phyloP scores from a whole-genome alignment of 1,140 invertebrate genomes.

The Caenorhabditis remanei region DNA sequence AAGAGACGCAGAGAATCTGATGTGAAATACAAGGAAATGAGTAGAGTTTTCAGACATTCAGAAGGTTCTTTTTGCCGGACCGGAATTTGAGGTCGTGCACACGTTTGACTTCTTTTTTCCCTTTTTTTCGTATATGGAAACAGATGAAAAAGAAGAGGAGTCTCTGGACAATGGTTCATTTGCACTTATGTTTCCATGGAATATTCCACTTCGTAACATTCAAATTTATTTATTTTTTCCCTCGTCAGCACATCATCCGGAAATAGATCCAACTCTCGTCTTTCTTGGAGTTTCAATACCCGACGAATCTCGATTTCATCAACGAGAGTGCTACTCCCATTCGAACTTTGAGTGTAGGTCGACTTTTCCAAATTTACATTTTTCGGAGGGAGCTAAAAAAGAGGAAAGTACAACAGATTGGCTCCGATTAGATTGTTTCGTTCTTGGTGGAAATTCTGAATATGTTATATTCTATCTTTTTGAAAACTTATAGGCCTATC shows the following conservation, averaged over 20 bases:
- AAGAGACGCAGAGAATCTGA: slow-evolving; percentile 12
- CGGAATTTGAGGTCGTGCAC: slow-evolving; percentile 48
- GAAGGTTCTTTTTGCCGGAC: background rate
- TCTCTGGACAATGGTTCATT: background rate
- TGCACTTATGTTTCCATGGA: background rate
- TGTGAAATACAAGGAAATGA: background rate
- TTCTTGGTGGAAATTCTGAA: no score
- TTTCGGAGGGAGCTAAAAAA: no score
- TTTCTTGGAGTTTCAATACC: no score
- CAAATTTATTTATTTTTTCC: background rate
- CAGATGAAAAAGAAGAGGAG: background rate
- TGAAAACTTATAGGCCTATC: no score
- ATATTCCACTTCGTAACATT: background rate
- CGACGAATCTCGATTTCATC: no score
- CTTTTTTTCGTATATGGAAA: background rate
- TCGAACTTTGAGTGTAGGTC: no score
- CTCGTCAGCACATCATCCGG: background rate
- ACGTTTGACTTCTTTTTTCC: slow-evolving; percentile 15
- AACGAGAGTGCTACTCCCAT: no score
- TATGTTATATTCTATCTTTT: no score
- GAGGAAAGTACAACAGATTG: no score
- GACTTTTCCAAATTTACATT: no score
- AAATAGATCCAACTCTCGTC: background rate
- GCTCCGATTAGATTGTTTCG: no score
- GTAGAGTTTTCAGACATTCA: background rate